phyloP scores from a whole-genome alignment of 2,113 vertebrate species.

The Anser cygnoides region DNA sequence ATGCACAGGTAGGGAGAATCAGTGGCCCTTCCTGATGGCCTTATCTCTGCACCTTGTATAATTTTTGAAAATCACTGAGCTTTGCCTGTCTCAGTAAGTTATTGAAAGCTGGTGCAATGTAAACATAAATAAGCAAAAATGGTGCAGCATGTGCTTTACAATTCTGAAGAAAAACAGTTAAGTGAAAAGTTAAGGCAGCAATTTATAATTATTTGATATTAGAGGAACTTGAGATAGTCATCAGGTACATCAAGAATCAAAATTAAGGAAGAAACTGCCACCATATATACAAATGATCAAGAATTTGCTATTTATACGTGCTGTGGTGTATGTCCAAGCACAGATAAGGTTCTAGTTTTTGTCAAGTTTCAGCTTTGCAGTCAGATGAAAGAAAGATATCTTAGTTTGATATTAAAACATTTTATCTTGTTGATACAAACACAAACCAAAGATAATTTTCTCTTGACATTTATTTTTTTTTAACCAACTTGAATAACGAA shows the following conservation, averaged over 20 bases:
- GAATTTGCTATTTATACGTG: background rate
- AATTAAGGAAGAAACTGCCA: background rate
- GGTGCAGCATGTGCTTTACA: background rate
- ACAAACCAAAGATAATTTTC: background rate
- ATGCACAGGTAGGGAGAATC: background rate
- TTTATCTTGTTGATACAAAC: background rate
- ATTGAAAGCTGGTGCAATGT: background rate
- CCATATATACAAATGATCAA: background rate
- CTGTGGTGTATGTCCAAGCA: background rate
- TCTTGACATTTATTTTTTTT: background rate
- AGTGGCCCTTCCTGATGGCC: background rate
- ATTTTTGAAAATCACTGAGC: background rate
- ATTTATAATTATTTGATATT: background rate
- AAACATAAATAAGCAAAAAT: background rate
- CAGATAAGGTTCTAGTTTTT: background rate
- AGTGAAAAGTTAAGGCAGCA: background rate
- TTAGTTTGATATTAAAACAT: background rate
- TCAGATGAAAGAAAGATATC: background rate
- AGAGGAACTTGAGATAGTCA: background rate
- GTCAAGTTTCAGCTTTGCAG: background rate
- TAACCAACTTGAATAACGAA: accelerated
- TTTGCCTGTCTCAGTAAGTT: background rate
- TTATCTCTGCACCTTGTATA: background rate
- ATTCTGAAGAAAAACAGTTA: background rate
- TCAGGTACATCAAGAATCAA: background rate